Evolutionary conservation across 2,113 vertebrate genomes (phyloP).

Genomic region (Euleptes europaea): DNA sequence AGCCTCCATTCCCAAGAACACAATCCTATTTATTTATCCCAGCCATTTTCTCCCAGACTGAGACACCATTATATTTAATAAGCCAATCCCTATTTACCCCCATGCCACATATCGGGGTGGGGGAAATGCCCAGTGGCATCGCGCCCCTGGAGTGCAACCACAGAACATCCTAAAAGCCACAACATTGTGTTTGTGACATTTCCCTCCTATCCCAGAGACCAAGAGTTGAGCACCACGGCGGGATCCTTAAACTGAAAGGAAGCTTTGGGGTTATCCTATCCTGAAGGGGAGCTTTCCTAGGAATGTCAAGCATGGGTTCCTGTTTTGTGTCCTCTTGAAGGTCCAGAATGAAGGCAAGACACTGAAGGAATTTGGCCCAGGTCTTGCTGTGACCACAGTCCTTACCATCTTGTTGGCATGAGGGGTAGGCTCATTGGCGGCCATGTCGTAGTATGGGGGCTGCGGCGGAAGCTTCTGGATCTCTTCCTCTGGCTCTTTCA

Average conservation of each 20-base stretch:
- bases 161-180: too few species aligned
- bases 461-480: constrained; percentile 84
- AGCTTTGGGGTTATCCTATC: not conserved
- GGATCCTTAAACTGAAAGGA: not conserved
- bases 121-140: not conserved
- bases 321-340: not conserved
- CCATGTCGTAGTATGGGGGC: constrained; percentile 88
- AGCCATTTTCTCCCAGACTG: not conserved
- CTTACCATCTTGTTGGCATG: constrained; percentile 88
- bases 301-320: too few species aligned
- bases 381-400: not conserved
- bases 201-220: not conserved
- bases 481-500: constrained; percentile 81
- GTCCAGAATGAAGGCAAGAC: not conserved
- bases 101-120: not conserved
- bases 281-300: not conserved
- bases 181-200: not conserved
- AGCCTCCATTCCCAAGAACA: not conserved
- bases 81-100: not conserved
- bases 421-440: constrained; percentile 78
- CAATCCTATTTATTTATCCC: not conserved
- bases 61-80: not conserved
- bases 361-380: not conserved
- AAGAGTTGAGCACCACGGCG: not conserved
- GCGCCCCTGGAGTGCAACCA: not conserved